Base-by-base conservation (phyloP, 2,113 vertebrate genomes). In the Circaetus gallicus region DNA sequence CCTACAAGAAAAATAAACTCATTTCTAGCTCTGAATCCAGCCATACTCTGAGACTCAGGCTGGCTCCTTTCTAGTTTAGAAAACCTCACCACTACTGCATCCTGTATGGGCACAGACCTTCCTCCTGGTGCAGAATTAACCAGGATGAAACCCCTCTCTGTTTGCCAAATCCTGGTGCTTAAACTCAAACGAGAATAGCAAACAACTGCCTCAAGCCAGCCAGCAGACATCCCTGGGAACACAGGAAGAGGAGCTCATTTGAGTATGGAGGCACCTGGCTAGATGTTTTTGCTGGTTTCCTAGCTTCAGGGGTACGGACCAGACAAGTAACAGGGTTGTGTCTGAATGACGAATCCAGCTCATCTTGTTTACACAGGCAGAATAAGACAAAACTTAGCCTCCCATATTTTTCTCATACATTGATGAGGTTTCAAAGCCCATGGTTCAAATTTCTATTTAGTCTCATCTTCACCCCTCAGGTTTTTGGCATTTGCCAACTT, bases 121-220 rank as follows among this genome's bases (percentile, higher is more conserved):
- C 36, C 47, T 87, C 47, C 65, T 79, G 43, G 22, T 49, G 29
- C 26, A 94, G 40, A 31, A 85, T 52, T 49, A 76, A 36, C 45
- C 16, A 49, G 67, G 29, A 45, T 31, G 25, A 82, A 93, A 87
- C 42, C 40, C 19, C 26, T 22, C 76, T 73, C 45, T 80, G 58
- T 86, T 58, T 90, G 82, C 50, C 50, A 87, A 91, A 85, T 91
- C 58, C 58, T 71, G 42, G 38, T 66, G 53, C 72, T 82, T 70
- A 67, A 70, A 78, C 52, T 13, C 61, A 89, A 95, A 92, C 17
- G n/a, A 97, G 85, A 93, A 91, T 11, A 96, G 78, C 90, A 95
- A 96, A 87, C 89, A 84, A 65, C 69, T 49, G 69, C 86, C 78
- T 89, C 24, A 22, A 93, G 90, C 58, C 61, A 89, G 87, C 62